phyloP scores from a whole-genome alignment of 23 tunicate species.

The Styela plicata region DNA sequence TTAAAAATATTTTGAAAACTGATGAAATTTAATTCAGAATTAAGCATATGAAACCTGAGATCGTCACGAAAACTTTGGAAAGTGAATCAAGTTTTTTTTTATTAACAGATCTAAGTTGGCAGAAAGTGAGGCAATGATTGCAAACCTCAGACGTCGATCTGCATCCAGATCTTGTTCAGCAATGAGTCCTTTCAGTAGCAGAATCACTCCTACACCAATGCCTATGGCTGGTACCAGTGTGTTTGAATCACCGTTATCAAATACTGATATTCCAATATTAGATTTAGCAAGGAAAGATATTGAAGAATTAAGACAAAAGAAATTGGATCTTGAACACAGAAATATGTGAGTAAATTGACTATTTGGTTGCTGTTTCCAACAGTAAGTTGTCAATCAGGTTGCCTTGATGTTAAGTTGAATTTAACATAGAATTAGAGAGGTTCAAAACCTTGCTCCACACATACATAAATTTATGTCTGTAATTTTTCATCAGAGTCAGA shows the following conservation, averaged over 20 bases:
- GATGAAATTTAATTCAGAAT: neutral
- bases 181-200: slow-evolving; percentile 35
- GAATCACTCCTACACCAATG: slow-evolving; percentile 27
- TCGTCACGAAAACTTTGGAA: no score
- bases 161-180: slow-evolving; percentile 10
- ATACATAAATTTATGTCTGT: no score
- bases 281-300: slow-evolving; percentile 72
- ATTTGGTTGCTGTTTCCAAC: no score
- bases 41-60: no score
- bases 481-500: no score
- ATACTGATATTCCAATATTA: slow-evolving; percentile 39
- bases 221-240: slow-evolving; percentile 45
- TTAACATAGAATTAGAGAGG: no score
- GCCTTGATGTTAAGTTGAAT: no score
- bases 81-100: no score
- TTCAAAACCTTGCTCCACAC: no score
- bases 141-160: slow-evolving; percentile 48
- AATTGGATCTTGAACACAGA: slow-evolving; percentile 20
- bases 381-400: no score
- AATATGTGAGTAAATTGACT: slow-evolving; percentile 23
- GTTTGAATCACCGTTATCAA: slow-evolving; percentile 32
- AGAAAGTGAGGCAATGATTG: slow-evolving; percentile 84
- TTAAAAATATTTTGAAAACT: no score
- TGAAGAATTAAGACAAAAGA: slow-evolving; percentile 37
- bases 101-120: slow-evolving; percentile 59